phyloP scores from a whole-genome alignment of 2,113 vertebrate species.

The Psephotus haematonotus region DNA sequence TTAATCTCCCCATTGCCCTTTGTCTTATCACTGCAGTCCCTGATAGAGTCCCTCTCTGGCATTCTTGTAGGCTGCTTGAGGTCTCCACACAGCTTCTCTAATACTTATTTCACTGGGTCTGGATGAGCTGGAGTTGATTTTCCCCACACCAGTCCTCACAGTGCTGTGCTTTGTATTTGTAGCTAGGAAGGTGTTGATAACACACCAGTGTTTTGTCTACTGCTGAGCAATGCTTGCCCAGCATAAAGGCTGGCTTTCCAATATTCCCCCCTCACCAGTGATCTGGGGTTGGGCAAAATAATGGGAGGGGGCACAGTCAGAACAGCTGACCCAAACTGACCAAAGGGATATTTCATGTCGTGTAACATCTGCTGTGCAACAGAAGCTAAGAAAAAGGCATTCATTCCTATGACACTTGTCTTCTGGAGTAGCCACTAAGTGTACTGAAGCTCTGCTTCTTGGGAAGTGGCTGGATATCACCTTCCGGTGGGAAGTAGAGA shows the following conservation, averaged over 20 bases:
- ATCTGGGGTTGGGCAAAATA: neutral
- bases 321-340: neutral
- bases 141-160: no score
- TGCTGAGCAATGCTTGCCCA: neutral
- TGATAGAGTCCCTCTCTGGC: neutral
- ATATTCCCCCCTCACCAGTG: no score
- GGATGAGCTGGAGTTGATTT: neutral
- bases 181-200: neutral
- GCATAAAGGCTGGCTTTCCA: neutral
- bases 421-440: fast-evolving
- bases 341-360: neutral
- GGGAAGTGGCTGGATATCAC: neutral
- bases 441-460: neutral
- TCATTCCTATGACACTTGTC: neutral
- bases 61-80: neutral
- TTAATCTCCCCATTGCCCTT: neutral
- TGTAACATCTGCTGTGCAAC: neutral
- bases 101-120: neutral
- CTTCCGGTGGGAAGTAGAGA: neutral
- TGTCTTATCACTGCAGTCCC: neutral
- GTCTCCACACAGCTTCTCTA: neutral
- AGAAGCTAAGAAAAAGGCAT: neutral
- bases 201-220: neutral
- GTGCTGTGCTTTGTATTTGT: neutral
- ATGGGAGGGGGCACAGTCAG: neutral